Evolutionary conservation across 2,113 vertebrate genomes (phyloP), one percentile per base, ranked within the genome.

Genomic region (Phylloscopus trochiloides): DNA sequence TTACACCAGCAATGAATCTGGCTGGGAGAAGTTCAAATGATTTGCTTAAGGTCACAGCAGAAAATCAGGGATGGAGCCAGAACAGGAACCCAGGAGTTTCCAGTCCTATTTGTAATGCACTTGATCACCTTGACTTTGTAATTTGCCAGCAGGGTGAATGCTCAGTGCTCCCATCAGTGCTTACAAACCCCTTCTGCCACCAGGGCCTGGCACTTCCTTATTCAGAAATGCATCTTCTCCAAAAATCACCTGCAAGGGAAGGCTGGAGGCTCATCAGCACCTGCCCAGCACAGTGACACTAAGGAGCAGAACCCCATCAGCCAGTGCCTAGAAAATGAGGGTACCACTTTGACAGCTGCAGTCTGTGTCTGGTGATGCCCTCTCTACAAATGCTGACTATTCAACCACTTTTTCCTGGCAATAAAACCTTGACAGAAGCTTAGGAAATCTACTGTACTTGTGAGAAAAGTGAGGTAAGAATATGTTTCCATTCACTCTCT

Each of bases 361-460:
- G 95, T 97, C 97, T 96, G 76, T 86, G 90, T 79, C 97, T 96
- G 95, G 36, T 93, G 98, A 96, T 96, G 97, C 95, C 94, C 97
- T 97, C 94, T 91, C 96, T 97, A 84, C 97, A 91, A 93, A 97
- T 68, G 80, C 87, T 75, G 96, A 97, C 93, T 92, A 91, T 94
- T 96, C 97, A 95, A 92, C 97, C 97, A 92, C 97, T 98, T 98
- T 98, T 98, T 98, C 98, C 98, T 98, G 98, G 98, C 98, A 97
- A 90, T 90, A 92, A 91, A 86, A 96, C 82, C 91, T 96, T 93
- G 97, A 93, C 91, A 89, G 96, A 95, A 90, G 86, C 97, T 98
- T 97, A 98, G 98, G 98, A 98, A 98, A 98, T 96, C 98, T 98
- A 98, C 98, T 98, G 97, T 97, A 97, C 98, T 98, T 98, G 97